These are phyloP conservation scores for Drosophila persimilis DNA, from an alignment of 1,140 invertebrate genomes.

Conservation along the genomic window DNA sequence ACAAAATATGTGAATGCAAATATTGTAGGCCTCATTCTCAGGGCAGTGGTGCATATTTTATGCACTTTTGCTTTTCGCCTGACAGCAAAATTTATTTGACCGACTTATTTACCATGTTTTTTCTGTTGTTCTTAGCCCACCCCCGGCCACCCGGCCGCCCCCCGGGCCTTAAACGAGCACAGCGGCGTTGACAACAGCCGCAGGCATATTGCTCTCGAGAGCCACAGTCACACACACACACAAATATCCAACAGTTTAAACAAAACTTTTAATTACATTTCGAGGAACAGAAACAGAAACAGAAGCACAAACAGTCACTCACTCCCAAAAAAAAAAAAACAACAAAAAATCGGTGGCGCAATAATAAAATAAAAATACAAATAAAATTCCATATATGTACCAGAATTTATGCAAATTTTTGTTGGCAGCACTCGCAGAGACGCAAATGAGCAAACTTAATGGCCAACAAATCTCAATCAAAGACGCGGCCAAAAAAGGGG, in stretches of 20 bases:
- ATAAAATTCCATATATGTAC: conserved; percentile 54
- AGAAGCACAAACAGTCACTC: conserved; percentile 34
- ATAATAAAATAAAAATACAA: conserved; percentile 20
- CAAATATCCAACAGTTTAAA: conserved; percentile 56
- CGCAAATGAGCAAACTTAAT: conserved; percentile 69
- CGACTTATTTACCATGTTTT: conserved; percentile 49
- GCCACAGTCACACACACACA: conserved; percentile 37
- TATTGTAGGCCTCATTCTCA: conserved; percentile 65
- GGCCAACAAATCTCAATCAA: conserved; percentile 75
- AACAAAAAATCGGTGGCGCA: no score
- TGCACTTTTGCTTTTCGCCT: conserved; percentile 74
- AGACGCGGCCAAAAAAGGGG: conserved; percentile 33
- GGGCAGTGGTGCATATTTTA: conserved; percentile 54
- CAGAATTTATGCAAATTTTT: conserved; percentile 59
- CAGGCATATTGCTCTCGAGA: conserved; percentile 40
- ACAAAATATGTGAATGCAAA: conserved; percentile 77
- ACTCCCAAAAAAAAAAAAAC: conserved; percentile 11
- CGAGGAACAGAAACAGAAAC: conserved; percentile 17
- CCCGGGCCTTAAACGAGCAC: neutral
- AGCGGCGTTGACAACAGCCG: conserved; percentile 37
- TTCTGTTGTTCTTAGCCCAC: neutral
- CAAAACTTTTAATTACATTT: conserved; percentile 77
- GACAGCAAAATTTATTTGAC: conserved; percentile 73
- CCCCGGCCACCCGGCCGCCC: no score
- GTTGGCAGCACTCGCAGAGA: conserved; percentile 34